Evolutionary conservation across 2,888 invertebrate species (phyloP).

Genomic region (Priapulus caudatus): DNA sequence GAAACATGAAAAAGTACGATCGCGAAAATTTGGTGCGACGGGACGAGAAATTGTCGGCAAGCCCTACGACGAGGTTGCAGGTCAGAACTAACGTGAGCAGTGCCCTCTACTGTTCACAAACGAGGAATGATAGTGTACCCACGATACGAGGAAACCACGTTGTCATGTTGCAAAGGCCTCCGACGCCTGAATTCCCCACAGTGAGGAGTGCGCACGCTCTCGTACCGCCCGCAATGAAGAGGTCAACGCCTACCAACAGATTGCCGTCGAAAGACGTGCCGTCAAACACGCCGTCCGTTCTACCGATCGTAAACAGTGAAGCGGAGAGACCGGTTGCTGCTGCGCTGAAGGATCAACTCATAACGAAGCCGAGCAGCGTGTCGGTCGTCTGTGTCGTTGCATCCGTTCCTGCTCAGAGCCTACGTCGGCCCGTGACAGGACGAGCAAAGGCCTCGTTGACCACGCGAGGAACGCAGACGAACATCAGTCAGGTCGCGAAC

Average conservation of each 20-base stretch:
- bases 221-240: no score
- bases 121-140: no score
- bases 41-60: background rate
- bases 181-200: background rate
- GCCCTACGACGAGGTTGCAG: no score
- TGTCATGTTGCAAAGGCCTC: no score
- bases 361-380: background rate
- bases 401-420: background rate
- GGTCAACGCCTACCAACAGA: background rate
- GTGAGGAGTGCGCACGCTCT: no score
- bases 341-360: background rate
- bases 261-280: no score
- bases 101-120: no score
- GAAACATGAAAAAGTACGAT: background rate
- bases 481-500: background rate
- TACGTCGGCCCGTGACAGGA: no score
- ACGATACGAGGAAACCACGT: background rate
- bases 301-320: no score
- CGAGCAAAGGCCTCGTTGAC: background rate
- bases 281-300: no score
- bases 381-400: background rate
- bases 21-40: background rate
- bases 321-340: no score
- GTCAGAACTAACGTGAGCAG: no score
- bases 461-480: background rate